These are phyloP conservation scores for Homarus gammarus DNA, from an alignment of 2,888 invertebrate genomes.

Conservation along the genomic window DNA sequence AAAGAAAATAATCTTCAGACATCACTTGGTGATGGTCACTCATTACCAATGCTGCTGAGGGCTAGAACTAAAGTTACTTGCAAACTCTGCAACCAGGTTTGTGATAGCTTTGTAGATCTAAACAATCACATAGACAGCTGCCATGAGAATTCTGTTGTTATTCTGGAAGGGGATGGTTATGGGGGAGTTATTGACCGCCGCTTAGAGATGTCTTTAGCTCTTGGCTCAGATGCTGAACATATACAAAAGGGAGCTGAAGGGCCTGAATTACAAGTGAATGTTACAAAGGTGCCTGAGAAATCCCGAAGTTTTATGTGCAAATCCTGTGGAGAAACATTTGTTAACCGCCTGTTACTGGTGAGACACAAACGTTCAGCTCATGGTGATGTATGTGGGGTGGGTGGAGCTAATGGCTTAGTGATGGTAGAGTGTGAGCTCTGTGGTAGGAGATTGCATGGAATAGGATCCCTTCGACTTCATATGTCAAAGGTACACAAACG, in stretches of 20 bases:
- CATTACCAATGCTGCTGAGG: neutral
- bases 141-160: slow-evolving; percentile 39
- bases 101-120: neutral
- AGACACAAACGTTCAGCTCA: slow-evolving; percentile 32
- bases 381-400: neutral
- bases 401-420: slow-evolving; percentile 21
- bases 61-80: slow-evolving; percentile 20
- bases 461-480: slow-evolving; percentile 41
- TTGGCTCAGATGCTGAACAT: neutral
- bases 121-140: neutral
- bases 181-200: slow-evolving; percentile 48
- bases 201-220: neutral
- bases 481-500: slow-evolving; percentile 30
- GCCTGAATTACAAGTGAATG: neutral
- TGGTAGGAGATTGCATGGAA: slow-evolving; percentile 48
- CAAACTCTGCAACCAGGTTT: neutral
- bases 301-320: slow-evolving; percentile 11
- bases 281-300: neutral
- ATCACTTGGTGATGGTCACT: neutral
- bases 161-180: slow-evolving; percentile 48
- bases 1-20: neutral
- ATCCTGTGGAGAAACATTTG: slow-evolving; percentile 36
- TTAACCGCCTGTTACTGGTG: slow-evolving; percentile 3
- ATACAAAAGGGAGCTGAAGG: neutral
- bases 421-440: slow-evolving; percentile 60